A percentile compares a stretch with the other conserved stretches of the same genome.
These are phyloP conservation scores for Ardeotis arabs DNA, from an alignment of 2,113 vertebrate genomes.

Conservation along the genomic window DNA sequence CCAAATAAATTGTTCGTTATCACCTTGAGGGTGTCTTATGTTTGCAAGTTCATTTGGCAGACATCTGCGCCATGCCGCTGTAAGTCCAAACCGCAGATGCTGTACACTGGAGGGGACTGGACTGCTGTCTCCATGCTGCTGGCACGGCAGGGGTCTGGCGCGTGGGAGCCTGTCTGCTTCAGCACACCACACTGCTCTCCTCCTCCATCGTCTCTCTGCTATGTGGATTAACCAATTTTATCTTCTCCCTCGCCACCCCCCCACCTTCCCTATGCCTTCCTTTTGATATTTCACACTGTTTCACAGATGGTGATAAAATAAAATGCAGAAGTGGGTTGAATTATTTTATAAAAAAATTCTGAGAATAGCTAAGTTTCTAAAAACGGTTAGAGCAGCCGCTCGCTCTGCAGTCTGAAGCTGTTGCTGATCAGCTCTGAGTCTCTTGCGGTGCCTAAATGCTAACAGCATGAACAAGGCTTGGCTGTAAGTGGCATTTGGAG, in stretches of 20 bases:
- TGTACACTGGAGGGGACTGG: neutral
- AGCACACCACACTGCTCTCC: neutral
- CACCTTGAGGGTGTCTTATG: accelerated
- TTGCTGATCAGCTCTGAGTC: neutral
- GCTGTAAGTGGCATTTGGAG: neutral
- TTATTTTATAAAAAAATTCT: neutral
- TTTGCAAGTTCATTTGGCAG: neutral
- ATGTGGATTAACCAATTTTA: neutral
- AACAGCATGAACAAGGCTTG: neutral
- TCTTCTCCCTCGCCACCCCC: neutral
- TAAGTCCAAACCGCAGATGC: neutral
- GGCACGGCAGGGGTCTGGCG: neutral
- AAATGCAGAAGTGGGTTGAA: neutral
- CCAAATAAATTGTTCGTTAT: neutral
- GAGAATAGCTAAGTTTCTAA: neutral
- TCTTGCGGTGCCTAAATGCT: neutral
- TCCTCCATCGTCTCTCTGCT: neutral
- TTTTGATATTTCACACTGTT: neutral
- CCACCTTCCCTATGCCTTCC: neutral
- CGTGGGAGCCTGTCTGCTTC: neutral
- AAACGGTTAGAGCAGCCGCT: neutral
- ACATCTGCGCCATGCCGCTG: accelerated
- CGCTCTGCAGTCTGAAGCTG: neutral
- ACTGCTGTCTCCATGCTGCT: neutral
- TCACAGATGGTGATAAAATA: neutral